These are phyloP conservation scores for Hippocampus zosterae DNA, from an alignment of 2,113 vertebrate genomes.

Conservation along the genomic window DNA sequence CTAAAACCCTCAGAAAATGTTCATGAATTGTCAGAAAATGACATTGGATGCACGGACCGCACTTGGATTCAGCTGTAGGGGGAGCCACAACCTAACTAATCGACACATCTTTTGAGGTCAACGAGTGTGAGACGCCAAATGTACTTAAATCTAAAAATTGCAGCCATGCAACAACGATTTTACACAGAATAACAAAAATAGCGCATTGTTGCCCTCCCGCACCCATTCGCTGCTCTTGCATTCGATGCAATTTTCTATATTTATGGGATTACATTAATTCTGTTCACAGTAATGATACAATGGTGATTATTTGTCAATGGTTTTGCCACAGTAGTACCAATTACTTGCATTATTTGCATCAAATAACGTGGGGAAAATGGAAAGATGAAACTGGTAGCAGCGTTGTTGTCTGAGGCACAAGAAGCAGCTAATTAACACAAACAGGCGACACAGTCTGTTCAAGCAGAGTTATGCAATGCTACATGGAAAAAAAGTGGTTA, in stretches of 20 bases:
- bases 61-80: slow-evolving; percentile 25
- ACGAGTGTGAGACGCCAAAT: slow-evolving; percentile 15
- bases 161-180: slow-evolving; percentile 26
- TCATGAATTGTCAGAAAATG: background rate
- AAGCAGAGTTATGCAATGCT: too few relatives aligned
- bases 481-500: too few relatives aligned
- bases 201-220: background rate
- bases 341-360: background rate
- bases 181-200: slow-evolving; percentile 10
- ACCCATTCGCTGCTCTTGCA: background rate
- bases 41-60: background rate
- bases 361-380: too few relatives aligned
- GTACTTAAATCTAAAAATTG: slow-evolving; percentile 24
- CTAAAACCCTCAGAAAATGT: background rate
- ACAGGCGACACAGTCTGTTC: too few relatives aligned
- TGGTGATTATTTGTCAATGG: too few relatives aligned
- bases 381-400: too few relatives aligned
- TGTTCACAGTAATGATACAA: background rate
- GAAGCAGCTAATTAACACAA: too few relatives aligned
- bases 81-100: slow-evolving; percentile 28
- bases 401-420: too few relatives aligned
- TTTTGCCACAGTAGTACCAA: background rate
- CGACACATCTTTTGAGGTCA: slow-evolving; percentile 1
- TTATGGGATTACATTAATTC: background rate
- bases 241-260: background rate